Base-by-base conservation (phyloP, 2,113 vertebrate species). In the Steatornis caripensis region DNA sequence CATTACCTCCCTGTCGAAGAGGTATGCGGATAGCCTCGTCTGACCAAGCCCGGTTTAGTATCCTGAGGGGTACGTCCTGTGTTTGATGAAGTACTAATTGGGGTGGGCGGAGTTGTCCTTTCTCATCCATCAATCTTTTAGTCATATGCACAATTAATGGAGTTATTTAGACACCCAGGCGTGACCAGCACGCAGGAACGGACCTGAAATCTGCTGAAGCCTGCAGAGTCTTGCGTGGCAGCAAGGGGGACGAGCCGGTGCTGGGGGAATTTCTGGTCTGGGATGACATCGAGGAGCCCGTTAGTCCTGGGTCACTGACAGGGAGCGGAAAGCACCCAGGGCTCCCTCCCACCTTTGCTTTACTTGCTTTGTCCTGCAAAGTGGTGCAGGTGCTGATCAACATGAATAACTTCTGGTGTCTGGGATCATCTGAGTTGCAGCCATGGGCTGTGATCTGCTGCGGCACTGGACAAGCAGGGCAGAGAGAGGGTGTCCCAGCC, bases 71-170 rank as follows among this genome's bases (percentile, higher is more conserved):
- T 55, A 70, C 0, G 4, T 30, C 77, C 84, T 37, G 65, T 91
- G 86, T 87, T 95, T 93, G 90, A 90, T 84, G 45, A 95, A 83
- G 48, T n/a, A 53, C 84, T 96, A 96, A 96, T 84, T 95, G 94
- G 92, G 69, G 64, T 1, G 8, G 92, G 77, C 60, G 77, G 11
- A 41, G 51, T 45, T 49, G 76, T 62, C 86, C 74, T 72, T 85
- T 43, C 89, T 54, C 89, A 85, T 89, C 77, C 91, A 91, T 97
- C 94, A 97, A 62, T 91, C 94, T 83, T 87, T 32, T 20, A 72
- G 87, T 62, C 74, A 36, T 37, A 46, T 16, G 37, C 54, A 86
- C 94, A 94, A 76, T 93, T 94, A 89, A 82, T 58, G 81, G 91
- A 72, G 77, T 45, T 87, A 14, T 90, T 96, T 87, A 61, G 41